Evolutionary conservation across 2,888 invertebrate species (phyloP), one percentile per base, ranked within the genome.

Genomic region (Leptinotarsa peninsularis): DNA sequence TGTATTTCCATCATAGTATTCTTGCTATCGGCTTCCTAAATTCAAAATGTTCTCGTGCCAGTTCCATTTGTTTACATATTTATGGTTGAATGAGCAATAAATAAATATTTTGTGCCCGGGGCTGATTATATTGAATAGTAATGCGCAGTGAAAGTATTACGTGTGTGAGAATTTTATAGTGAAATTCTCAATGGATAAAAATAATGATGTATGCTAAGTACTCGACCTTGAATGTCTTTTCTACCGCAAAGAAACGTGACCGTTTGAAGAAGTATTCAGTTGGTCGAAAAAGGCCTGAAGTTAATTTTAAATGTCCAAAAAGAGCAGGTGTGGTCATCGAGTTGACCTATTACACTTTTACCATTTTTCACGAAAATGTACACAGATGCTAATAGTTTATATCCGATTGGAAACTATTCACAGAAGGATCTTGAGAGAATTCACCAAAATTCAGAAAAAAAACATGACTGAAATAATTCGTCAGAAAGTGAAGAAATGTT

Each of bases 81-180:
- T 23, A 23, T 58, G 14, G 10, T 23, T 58, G 58, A 23, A 58
- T 27, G 21, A 58, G 21, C 58, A 23, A 2, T 2, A n/a, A 4
- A 14, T 52, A 52, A 52, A 0, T 52, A 58, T 58, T 58, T 23
- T 23, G 3, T 58, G 58, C 58, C 17, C 58, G 15, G 4, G 14
- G 58, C 58, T 7, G 23, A 58, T 15, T 58, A 15, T 58, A 58
- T 14, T 23, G 58, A 58, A 23, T 58, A 15, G 43, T 63, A 63
- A 63, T 63, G 33, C 33, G n/a, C 43, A 63, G 63, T 63, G 63
- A 63, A 63, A 63, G 63, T 63, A 63, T 58, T 58, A 58, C 23
- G 63, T 63, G 63, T 33, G 63, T 43, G 63, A 63, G 63, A 63
- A 33, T 63, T 63, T 63, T 63, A 33, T 43, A 33, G 63, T 63